Conservation (phyloP, 2,888 invertebrate genomes). For the Cantharis rufa region DNA sequence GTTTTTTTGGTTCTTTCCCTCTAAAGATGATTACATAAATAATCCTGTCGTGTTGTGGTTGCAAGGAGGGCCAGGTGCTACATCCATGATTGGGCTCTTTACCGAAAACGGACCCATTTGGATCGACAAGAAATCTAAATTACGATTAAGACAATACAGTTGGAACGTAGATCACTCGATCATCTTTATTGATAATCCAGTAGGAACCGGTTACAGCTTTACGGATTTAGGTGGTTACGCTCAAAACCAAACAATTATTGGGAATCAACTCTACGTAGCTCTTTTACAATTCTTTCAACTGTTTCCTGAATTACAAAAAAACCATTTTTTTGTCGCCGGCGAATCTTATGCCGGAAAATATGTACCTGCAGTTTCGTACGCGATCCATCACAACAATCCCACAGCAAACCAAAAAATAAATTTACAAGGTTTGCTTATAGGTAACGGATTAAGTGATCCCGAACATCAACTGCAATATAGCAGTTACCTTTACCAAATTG, state of each 20-base stretch:
- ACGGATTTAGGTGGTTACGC: slow-evolving; percentile 81
- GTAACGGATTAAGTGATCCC: slow-evolving; percentile 82
- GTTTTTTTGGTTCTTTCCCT: slow-evolving; percentile 93
- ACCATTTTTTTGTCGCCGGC: slow-evolving; percentile 85
- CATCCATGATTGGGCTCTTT: slow-evolving; percentile 79
- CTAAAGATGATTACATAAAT: slow-evolving; percentile 57
- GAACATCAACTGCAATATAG: slow-evolving; percentile 76
- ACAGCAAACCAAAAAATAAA: slow-evolving; percentile 68
- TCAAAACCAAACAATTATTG: slow-evolving; percentile 78
- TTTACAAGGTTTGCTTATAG: slow-evolving; percentile 72
- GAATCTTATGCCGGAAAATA: slow-evolving; percentile 88
- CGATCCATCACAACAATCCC: slow-evolving; percentile 69
- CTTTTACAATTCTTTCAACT: slow-evolving; percentile 81
- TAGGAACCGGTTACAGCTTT: slow-evolving; percentile 91
- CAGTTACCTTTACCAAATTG: slow-evolving; percentile 79
- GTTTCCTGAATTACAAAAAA: slow-evolving; percentile 74
- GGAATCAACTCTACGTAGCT: slow-evolving; percentile 75
- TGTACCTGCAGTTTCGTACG: slow-evolving; percentile 76
- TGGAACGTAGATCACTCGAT: slow-evolving; percentile 82
- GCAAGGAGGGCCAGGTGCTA: slow-evolving; percentile 84
- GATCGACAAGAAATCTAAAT: slow-evolving; percentile 54
- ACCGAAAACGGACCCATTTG: slow-evolving; percentile 81
- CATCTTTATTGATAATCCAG: slow-evolving; percentile 92
- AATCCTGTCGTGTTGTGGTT: slow-evolving; percentile 83
- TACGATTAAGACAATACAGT: slow-evolving; percentile 68